Base-by-base conservation (phyloP, 2,113 vertebrate genomes). In the Bettongia penicillata region DNA sequence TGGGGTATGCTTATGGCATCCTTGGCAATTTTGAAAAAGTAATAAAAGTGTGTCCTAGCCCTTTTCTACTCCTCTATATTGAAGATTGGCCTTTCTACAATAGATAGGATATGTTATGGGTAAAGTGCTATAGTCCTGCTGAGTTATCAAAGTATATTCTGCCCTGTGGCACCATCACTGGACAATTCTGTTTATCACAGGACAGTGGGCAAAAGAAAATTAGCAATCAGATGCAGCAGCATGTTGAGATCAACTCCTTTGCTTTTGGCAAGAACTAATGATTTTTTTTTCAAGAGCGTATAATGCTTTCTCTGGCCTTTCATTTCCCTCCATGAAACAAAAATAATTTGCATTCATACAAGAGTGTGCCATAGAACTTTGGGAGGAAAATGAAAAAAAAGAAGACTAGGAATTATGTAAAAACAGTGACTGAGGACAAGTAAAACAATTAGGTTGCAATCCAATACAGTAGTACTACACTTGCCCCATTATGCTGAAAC, bases 191-290 rank as follows among this genome's bases (percentile, higher is more conserved):
- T 96, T 91, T 97, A 97, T 98, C 96, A 95, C 0, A 90, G 55
- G 53, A 96, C 51, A 96, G 89, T 96, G 97, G 95, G 92, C 93
- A 95, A 96, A 93, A 97, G 95, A 97, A 98, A 98, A 97, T 96
- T 97, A 97, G 95, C 97, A 97, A 97, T 97, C 97, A 97, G 97
- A 95, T 94, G 93, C 95, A 97, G 94, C 93, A 97, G 51, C 93
- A 93, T 97, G 96, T 95, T 95, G 97, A 98, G 96, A 98, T 98
- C 97, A 98, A 98, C 68, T 97, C 96, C 96, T 98, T 98, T 98
- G 98, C 98, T 98, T 98, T 98, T 98, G 98, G 98, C 98, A 98
- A 98, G 97, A 97, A 94, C 97, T 99, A 98, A 99, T 98, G 97
- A 98, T 97, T 97, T 98, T 96, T 90, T 98, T 98, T 98, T 98